Percentiles rank a stretch among this genome's conserved stretches.
Conservation (phyloP, 1,140 invertebrate species). For the Penaeus japonicus region DNA sequence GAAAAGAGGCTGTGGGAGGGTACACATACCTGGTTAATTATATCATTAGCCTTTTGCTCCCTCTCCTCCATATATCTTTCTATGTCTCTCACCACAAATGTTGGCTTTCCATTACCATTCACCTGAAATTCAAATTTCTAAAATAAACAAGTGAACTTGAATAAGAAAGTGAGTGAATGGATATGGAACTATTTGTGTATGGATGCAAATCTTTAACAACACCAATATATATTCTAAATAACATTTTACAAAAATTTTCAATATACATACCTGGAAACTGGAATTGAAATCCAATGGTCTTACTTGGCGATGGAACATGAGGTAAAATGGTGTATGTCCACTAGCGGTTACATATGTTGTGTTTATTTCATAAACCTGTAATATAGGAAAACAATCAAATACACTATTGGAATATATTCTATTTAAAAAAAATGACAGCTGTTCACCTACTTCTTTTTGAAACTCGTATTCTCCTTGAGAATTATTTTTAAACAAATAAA, state of each 20-base stretch:
- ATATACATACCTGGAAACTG: slow-evolving; percentile 2
- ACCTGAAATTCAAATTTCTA: slow-evolving; percentile 4
- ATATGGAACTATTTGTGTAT: too few species aligned
- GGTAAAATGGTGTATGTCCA: slow-evolving; percentile 33
- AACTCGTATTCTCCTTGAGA: too few species aligned
- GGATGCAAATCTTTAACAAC: too few species aligned
- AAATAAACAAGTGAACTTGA: not conserved
- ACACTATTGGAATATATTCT: too few species aligned
- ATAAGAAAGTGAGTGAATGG: not conserved
- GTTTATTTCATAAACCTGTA: slow-evolving; percentile 44
- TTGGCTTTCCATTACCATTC: slow-evolving; percentile 13
- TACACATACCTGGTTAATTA: slow-evolving; percentile 24
- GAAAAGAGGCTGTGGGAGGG: not conserved
- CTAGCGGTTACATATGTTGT: slow-evolving; percentile 20
- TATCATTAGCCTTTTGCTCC: slow-evolving; percentile 12
- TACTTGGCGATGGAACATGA: slow-evolving; percentile 35
- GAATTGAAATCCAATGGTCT: slow-evolving; percentile 15
- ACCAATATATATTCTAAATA: too few species aligned
- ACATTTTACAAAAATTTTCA: too few species aligned
- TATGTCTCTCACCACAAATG: slow-evolving; percentile 44
- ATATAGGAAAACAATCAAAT: not conserved
- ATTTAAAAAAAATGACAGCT: too few species aligned
- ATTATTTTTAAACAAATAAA: too few species aligned
- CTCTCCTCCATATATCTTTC: slow-evolving; percentile 34
- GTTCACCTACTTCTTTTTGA: too few species aligned